phyloP scores from a whole-genome alignment of 2,888 invertebrate species.

The Enchytraeus crypticus region DNA sequence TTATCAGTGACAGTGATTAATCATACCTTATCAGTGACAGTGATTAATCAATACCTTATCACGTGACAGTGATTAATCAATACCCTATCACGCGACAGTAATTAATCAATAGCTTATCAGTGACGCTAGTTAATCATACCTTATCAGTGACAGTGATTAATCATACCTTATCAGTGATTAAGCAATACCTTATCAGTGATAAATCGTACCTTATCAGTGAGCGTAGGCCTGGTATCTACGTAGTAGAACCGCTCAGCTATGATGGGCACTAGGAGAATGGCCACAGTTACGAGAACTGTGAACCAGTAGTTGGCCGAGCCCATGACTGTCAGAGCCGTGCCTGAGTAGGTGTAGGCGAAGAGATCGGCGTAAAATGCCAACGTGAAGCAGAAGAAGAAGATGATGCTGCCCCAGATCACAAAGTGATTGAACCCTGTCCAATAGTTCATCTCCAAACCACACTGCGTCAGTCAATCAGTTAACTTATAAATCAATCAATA shows the following conservation, averaged over 20 bases:
- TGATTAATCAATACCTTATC: too few relatives aligned
- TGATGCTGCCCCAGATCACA: constrained; percentile 91
- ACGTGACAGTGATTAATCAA: too few relatives aligned
- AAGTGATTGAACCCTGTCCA: constrained; percentile 97
- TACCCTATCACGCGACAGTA: too few relatives aligned
- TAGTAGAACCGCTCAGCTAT: constrained; percentile 84
- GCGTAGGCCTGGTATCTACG: constrained; percentile 78
- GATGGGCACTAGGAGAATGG: constrained; percentile 82
- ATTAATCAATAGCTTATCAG: too few relatives aligned
- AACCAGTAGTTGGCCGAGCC: constrained; percentile 73
- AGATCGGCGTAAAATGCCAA: constrained; percentile 82
- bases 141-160: too few relatives aligned
- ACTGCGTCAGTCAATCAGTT: too few relatives aligned
- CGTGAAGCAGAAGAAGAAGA: constrained; percentile 87
- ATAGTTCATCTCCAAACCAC: constrained; percentile 91
- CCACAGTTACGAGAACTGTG: constrained; percentile 58
- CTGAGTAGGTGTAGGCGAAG: constrained; percentile 51
- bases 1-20: too few relatives aligned
- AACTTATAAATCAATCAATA: too few relatives aligned
- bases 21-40: too few relatives aligned
- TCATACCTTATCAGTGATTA: too few relatives aligned
- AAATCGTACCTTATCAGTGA: constrained; percentile 82
- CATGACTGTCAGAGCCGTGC: constrained; percentile 52
- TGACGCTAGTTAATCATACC: too few relatives aligned
- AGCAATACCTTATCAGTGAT: too few relatives aligned